Evolutionary conservation across 1,140 invertebrate species (phyloP).

Genomic region (Thaumatotibia leucotreta): DNA sequence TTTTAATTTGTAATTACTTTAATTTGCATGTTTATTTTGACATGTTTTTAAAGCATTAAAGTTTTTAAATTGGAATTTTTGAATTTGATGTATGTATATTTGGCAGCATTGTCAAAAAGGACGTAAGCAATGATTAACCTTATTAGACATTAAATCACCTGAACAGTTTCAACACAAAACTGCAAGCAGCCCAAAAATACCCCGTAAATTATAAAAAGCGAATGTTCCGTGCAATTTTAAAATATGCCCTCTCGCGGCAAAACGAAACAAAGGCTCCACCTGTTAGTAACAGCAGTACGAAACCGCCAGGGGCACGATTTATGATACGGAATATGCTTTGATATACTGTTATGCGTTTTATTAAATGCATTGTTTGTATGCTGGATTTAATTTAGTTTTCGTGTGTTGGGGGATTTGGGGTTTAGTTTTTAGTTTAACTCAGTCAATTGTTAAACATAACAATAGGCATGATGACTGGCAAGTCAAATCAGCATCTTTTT

Average conservation of each 20-base stretch:
- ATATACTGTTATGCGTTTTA: conserved; percentile 12
- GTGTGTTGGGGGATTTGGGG: neutral
- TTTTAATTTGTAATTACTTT: no score
- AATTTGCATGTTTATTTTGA: no score
- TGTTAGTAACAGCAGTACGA: conserved; percentile 3
- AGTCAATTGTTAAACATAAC: no score
- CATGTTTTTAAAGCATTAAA: no score
- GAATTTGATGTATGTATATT: no score
- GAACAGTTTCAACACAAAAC: neutral
- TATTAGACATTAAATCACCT: no score
- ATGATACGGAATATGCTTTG: conserved; percentile 6
- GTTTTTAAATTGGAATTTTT: no score
- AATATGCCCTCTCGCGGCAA: conserved; percentile 1
- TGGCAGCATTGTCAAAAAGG: no score
- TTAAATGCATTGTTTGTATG: conserved; percentile 9
- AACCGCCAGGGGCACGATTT: conserved; percentile 2
- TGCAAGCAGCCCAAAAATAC: neutral
- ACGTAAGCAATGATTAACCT: no score
- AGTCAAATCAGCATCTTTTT: no score
- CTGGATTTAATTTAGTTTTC: conserved; percentile 11
- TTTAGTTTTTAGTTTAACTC: no score
- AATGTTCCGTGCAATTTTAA: conserved; percentile 4
- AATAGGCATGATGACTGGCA: no score
- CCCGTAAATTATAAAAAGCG: neutral
- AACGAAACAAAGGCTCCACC: conserved; percentile 5